Evolutionary conservation across 2,888 invertebrate species (phyloP).

Genomic region (Portevinia maculata): DNA sequence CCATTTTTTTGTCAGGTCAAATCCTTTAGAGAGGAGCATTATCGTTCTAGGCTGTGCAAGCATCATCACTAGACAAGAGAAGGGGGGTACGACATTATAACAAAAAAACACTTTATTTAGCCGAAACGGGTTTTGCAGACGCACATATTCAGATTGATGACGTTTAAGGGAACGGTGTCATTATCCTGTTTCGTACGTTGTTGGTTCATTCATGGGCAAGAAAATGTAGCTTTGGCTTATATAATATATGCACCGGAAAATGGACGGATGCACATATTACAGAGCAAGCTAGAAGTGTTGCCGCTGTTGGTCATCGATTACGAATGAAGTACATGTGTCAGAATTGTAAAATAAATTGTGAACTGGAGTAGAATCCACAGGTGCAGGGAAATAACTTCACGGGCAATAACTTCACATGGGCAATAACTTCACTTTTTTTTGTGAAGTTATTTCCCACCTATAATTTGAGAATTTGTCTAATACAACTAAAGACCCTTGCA

Average conservation of each 20-base stretch:
- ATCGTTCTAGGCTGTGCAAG: slow-evolving; percentile 11
- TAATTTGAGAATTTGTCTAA: too few species aligned
- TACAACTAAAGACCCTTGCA: too few species aligned
- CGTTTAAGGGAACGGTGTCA: slow-evolving; percentile 59
- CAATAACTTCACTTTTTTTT: too few species aligned
- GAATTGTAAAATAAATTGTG: too few species aligned
- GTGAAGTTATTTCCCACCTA: too few species aligned
- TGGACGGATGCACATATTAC: slow-evolving; percentile 34
- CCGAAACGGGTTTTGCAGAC: slow-evolving; percentile 60
- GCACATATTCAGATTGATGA: slow-evolving; percentile 53
- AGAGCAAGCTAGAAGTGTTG: slow-evolving; percentile 31
- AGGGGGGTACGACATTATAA: not conserved
- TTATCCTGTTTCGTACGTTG: slow-evolving; percentile 55
- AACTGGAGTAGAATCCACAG: too few species aligned
- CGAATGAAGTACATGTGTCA: too few species aligned
- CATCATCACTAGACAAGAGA: slow-evolving; percentile 7
- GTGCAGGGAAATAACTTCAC: too few species aligned
- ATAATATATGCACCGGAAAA: slow-evolving; percentile 52
- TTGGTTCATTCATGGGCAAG: slow-evolving; percentile 57
- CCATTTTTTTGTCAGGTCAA: slow-evolving; percentile 60
- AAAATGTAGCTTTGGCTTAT: slow-evolving; percentile 49
- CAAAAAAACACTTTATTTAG: slow-evolving; percentile 30
- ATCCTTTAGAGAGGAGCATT: slow-evolving; percentile 36
- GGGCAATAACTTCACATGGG: too few species aligned
- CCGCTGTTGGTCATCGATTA: not conserved